A percentile compares a stretch with the other conserved stretches of the same genome.
Evolutionary conservation across 2,888 invertebrate genomes (phyloP).

Genomic region (Volucella zonaria): DNA sequence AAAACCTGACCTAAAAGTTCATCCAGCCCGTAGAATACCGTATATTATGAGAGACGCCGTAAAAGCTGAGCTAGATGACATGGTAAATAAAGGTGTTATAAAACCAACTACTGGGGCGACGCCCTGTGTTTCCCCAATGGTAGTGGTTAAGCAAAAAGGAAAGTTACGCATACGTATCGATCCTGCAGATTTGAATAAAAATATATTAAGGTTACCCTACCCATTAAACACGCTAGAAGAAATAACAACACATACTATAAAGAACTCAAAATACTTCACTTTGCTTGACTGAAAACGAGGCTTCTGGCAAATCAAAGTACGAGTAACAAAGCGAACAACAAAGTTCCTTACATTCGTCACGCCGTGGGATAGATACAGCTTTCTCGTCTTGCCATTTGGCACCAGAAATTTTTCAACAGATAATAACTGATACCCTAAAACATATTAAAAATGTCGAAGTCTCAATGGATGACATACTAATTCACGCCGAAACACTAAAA

Average conservation of each 20-base stretch:
- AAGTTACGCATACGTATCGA: conserved; percentile 44
- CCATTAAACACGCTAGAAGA: conserved; percentile 11
- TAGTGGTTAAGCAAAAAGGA: too few relatives aligned
- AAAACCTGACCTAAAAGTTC: conserved; percentile 26
- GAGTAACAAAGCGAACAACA: conserved; percentile 22
- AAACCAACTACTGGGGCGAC: conserved; percentile 58
- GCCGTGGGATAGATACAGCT: conserved; percentile 24
- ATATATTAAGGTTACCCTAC: not conserved
- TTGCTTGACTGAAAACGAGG: conserved; percentile 15
- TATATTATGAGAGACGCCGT: conserved; percentile 58
- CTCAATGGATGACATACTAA: conserved; percentile 14
- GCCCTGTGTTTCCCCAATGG: conserved; percentile 20
- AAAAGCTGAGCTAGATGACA: conserved; percentile 58
- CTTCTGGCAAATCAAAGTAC: conserved; percentile 21
- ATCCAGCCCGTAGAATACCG: conserved; percentile 48
- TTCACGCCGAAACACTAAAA: not conserved
- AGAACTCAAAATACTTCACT: conserved; percentile 19
- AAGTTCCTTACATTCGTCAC: conserved; percentile 23
- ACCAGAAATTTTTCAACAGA: not conserved
- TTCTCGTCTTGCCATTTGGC: conserved; percentile 28
- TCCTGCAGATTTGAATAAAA: conserved; percentile 22
- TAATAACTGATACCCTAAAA: conserved; percentile 11
- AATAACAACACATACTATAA: not conserved
- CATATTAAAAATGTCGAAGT: conserved; percentile 11
- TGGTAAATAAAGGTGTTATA: conserved; percentile 54